Conservation (phyloP, 2,113 vertebrate genomes). For the Callithrix jacchus region DNA sequence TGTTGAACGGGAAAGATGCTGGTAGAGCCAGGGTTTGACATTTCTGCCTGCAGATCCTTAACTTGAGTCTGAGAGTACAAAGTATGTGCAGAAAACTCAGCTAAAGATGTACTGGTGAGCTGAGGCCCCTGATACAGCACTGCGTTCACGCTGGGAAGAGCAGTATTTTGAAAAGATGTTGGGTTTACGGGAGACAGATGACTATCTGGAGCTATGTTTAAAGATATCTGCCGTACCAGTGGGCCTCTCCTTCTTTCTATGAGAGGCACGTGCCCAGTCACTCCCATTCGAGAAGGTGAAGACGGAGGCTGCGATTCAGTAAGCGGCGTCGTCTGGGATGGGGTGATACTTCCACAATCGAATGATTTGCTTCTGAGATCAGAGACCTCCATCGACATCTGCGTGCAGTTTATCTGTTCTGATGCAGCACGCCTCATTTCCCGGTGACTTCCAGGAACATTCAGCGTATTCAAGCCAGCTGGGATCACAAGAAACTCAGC, state of each 20-base stretch:
- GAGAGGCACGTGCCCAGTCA: slow-evolving; percentile 88
- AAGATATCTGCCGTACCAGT: slow-evolving; percentile 95
- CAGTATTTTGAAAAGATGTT: slow-evolving; percentile 82
- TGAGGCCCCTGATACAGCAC: slow-evolving; percentile 82
- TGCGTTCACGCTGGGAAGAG: slow-evolving; percentile 78
- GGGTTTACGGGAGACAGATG: slow-evolving; percentile 84
- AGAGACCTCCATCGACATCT: slow-evolving; percentile 90
- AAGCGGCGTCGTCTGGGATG: slow-evolving; percentile 81
- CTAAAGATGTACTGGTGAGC: slow-evolving; percentile 69
- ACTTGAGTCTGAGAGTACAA: slow-evolving; percentile 63
- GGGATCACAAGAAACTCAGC: slow-evolving; percentile 89
- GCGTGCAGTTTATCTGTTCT: slow-evolving; percentile 93
- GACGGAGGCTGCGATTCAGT: slow-evolving; percentile 81
- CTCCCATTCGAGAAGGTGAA: slow-evolving; percentile 73
- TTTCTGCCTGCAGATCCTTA: slow-evolving; percentile 54
- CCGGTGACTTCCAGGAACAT: slow-evolving; percentile 86
- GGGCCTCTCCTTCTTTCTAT: slow-evolving; percentile 96
- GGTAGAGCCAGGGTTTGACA: slow-evolving; percentile 85
- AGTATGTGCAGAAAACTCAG: slow-evolving; percentile 77
- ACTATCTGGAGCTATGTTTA: slow-evolving; percentile 93
- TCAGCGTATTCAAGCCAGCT: slow-evolving; percentile 87
- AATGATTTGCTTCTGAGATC: slow-evolving; percentile 98
- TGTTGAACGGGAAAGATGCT: slow-evolving; percentile 81
- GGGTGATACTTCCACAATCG: slow-evolving; percentile 91
- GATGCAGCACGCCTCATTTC: slow-evolving; percentile 95